Evolutionary conservation across 2,113 vertebrate genomes (phyloP).

Genomic region (Vicugna pacos): DNA sequence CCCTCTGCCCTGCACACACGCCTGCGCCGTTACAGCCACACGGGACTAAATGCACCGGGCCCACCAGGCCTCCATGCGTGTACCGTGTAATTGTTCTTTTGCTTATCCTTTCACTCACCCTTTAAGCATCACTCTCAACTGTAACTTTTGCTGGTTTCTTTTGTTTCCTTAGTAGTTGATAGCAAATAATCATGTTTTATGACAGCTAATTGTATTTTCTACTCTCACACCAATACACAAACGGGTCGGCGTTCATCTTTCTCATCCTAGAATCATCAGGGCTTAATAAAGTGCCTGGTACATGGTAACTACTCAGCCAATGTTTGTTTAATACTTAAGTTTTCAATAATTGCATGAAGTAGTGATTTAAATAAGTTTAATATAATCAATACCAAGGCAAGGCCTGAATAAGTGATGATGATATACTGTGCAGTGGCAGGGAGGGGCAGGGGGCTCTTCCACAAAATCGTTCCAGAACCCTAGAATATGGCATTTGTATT

Average conservation of each 20-base stretch:
- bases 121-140: neutral
- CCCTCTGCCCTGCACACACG: neutral
- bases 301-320: neutral
- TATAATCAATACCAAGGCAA: neutral
- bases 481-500: neutral
- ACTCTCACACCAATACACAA: neutral
- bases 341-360: neutral
- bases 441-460: neutral
- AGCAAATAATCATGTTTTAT: neutral
- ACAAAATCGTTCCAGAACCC: neutral
- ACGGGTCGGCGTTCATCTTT: neutral
- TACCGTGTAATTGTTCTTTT: neutral
- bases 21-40: neutral
- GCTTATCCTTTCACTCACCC: neutral
- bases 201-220: neutral
- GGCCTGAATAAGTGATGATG: neutral
- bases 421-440: no score
- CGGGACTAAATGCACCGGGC: neutral
- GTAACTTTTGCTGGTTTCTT: neutral
- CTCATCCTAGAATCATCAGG: neutral
- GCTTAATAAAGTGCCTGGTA: conserved; percentile 23
- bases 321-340: conserved; percentile 18
- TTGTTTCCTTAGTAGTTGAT: neutral
- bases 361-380: neutral
- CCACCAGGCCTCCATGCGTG: neutral